Evolutionary conservation across 2,113 vertebrate species (phyloP), one percentile per base, ranked within the genome.

Genomic region (Columba janthina): DNA sequence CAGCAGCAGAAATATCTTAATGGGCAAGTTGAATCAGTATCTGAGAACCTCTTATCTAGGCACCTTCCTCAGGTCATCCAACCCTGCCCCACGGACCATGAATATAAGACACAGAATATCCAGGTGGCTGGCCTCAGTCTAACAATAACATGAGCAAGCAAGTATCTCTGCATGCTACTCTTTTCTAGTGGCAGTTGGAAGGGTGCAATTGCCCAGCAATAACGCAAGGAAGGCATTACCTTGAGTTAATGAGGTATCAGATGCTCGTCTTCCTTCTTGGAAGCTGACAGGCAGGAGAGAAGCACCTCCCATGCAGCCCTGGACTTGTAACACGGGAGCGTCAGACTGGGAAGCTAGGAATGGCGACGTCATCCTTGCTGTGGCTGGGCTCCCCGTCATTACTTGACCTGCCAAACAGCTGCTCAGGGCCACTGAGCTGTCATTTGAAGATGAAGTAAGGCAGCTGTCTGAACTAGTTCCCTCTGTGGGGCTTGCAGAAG

Each of bases 181-280:
- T 67, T 46, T 32, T 61, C 58, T 53, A 54, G 34, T 8, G 42
- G 31, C 42, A 58, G 26, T 3, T 53, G n/a, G 56, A 77, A 88
- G 29, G 42, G 16, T 31, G 26, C 44, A 46, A 74, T 10, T 36
- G 36, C 65, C 44, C 51, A 44, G 19, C 28, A 70, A 72, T 11
- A 40, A 38, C 76, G 62, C 48, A 86, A 90, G 53, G 40, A 73
- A 94, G 71, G 50, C 54, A 78, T 89, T 97, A 99, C 99, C 99
- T 98, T 99, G 99, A 60, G 99, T 99, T 94, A 99, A 98, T 58
- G 99, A 99, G 85, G 99, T 99, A 97, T 99, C 99, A 0, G 99
- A 99, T 3, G 99, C 99, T 88, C 99, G 96, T n/a, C 99, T 99
- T 38, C 99, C 99, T 94, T 99, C 99, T 97, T 99, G 99, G 97